Evolutionary conservation across 1,140 invertebrate species (phyloP), one percentile per base, ranked within the genome.

Genomic region (Maniola jurtina): DNA sequence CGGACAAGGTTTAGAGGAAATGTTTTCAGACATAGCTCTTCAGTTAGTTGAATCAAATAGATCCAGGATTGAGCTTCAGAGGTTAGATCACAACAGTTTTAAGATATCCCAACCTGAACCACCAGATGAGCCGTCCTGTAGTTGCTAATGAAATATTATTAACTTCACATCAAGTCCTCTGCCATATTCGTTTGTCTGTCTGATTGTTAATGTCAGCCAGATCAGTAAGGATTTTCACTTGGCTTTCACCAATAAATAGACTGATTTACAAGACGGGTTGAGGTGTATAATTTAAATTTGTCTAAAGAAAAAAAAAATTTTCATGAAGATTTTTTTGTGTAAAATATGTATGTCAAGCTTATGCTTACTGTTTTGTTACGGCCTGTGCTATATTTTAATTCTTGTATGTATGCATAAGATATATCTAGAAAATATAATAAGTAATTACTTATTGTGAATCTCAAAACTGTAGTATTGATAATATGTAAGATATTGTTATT

Each of bases 1-100:
- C 64, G 96, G 96, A 4, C 94, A 94, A 81, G 97, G 97, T 2
- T 92, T 98, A 8, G 94, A 97, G 68, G 96, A 98, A 86, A 98
- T 98, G 97, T 98, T 98, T 84, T 91, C 93, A 60, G 96, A 97
- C 72, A 97, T 98, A 82, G 96, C 96, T 2, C 92, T 93, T 59
- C 95, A 96, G 71, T 83, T 97, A 57, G 93, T 96, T 0, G 93
- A 95, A 66, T 93, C 94, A 13, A 97, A 96, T 80, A 91, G 95
- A 66, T 96, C 95, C n/a, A 93, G 94, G 72, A 93, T 96, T 86
- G 96, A 96, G 73, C 86, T 97, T n/a, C 95, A 96, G 79, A 94
- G 94, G 16, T 92, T 96, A 79, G 95, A 96, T 71, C 93, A 94
- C 66, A 94, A 96, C 75, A 95, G 95, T 72, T 96, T 96, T 79